These are phyloP conservation scores for Littorina saxatilis DNA, from an alignment of 1,140 invertebrate species.

Conservation along the genomic window DNA sequence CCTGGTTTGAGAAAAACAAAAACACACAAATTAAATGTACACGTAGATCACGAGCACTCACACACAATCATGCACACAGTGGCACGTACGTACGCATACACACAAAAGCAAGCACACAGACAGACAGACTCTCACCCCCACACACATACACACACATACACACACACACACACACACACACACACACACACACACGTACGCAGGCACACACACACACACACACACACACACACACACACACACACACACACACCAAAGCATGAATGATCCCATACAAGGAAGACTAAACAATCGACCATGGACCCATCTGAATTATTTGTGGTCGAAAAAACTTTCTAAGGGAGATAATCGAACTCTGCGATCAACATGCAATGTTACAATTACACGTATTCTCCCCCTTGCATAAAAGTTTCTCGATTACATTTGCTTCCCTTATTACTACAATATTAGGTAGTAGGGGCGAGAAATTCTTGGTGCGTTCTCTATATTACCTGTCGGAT, in stretches of 20 bases:
- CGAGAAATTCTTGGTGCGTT: too few relatives aligned
- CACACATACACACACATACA: slow-evolving; percentile 12
- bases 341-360: too few relatives aligned
- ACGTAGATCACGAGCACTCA: neutral
- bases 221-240: slow-evolving; percentile 31
- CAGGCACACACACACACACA: slow-evolving; percentile 2
- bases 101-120: slow-evolving; percentile 17
- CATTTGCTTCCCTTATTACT: too few relatives aligned
- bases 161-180: slow-evolving; percentile 27
- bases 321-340: neutral
- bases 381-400: neutral
- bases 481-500: too few relatives aligned
- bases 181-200: slow-evolving; percentile 5
- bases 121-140: slow-evolving; percentile 4
- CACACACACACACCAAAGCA: slow-evolving; percentile 12
- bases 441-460: too few relatives aligned
- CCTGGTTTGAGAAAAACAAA: neutral
- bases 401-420: too few relatives aligned
- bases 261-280: neutral
- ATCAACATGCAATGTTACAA: neutral
- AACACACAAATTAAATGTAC: neutral
- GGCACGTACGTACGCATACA: neutral
- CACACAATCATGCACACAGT: slow-evolving; percentile 11
- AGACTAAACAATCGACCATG: neutral
- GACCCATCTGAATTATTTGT: neutral